Base-by-base conservation (phyloP, 2,888 invertebrate genomes). In the Volucella inflata region DNA sequence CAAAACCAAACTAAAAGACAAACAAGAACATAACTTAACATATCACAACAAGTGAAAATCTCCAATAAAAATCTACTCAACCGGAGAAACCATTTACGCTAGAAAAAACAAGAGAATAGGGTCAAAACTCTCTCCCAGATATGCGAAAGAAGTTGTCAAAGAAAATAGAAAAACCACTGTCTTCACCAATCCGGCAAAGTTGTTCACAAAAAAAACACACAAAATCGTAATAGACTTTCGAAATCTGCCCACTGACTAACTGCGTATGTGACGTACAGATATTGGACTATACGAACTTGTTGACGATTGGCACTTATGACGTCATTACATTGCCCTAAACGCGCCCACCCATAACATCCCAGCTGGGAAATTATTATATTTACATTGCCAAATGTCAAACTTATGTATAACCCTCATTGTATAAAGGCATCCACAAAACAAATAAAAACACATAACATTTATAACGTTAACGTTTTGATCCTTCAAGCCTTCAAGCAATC, bases 221-320 rank as follows among this genome's bases (percentile, higher is more conserved):
- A 40, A 38, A 40, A 51, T 9, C 10, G 1, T 51, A 51, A 51
- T 8, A 2, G 3, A 17, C 4, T 16, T 16, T 51, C 16, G 17
- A 51, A 16, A 16, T 50, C 10, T 46, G 17, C 51, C 16, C 12
- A 50, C 10, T 50, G 50, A 50, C 16, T n/a, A 46, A 50, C 16
- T 51, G 51, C 51, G 2, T 16, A 9, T 2, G 51, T 8, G 51
- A 17, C 17, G 17, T 51, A 16, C 51, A 51, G 12, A 14, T 59
- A 40, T 9, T 59, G 57, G 57, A 59, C 40, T 59, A 59, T 14
- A 40, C 57, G 10, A 59, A 59, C 57, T 40, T 30, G 30, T 30
- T 30, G 4, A 30, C 30, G 4, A 30, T 30, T 30, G 30, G 6
- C 6, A 30, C 30, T 0, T 30, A 30, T 30, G 30, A 30, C 30